These are phyloP conservation scores for Lypha dubia DNA, from an alignment of 2,888 invertebrate species.

Conservation along the genomic window DNA sequence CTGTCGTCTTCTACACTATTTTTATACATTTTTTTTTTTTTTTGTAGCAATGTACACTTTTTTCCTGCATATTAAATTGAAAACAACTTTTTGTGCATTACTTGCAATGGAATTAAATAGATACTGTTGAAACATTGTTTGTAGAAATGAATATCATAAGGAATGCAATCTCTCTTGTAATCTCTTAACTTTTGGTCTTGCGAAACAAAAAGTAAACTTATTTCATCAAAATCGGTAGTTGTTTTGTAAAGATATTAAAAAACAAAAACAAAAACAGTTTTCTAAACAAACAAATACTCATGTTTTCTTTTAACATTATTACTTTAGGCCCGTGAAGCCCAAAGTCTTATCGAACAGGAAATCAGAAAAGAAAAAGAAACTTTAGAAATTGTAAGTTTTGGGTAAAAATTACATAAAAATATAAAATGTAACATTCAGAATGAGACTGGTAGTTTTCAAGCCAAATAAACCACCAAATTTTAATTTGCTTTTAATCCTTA, in stretches of 20 bases:
- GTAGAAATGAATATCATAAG: conserved; percentile 58
- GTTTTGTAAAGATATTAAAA: conserved; percentile 61
- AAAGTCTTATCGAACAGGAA: conserved; percentile 81
- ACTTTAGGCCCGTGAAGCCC: conserved; percentile 81
- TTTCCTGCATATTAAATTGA: conserved; percentile 79
- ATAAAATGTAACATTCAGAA: conserved; percentile 26
- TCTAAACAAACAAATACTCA: conserved; percentile 58
- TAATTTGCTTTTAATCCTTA: conserved; percentile 17
- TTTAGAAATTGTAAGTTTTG: conserved; percentile 80
- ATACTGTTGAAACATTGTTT: conserved; percentile 5
- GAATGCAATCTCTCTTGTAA: conserved; percentile 48
- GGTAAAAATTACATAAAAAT: conserved; percentile 19
- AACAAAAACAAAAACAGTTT: conserved; percentile 8
- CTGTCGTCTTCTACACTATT: not conserved
- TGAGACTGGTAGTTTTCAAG: conserved; percentile 18
- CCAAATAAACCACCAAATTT: conserved; percentile 27
- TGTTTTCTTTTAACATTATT: conserved; percentile 72
- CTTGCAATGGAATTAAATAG: conserved; percentile 75
- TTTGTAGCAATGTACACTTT: conserved; percentile 78
- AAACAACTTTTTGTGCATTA: conserved; percentile 83
- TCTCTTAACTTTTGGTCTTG: conserved; percentile 41
- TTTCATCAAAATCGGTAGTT: conserved; percentile 70
- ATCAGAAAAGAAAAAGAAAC: conserved; percentile 80
- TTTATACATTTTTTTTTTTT: conserved; percentile 25
- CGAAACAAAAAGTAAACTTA: conserved; percentile 19